Evolutionary conservation across 2,797 vertebrate species (phyloP).

Genomic region (Hafferia zeledoni): DNA sequence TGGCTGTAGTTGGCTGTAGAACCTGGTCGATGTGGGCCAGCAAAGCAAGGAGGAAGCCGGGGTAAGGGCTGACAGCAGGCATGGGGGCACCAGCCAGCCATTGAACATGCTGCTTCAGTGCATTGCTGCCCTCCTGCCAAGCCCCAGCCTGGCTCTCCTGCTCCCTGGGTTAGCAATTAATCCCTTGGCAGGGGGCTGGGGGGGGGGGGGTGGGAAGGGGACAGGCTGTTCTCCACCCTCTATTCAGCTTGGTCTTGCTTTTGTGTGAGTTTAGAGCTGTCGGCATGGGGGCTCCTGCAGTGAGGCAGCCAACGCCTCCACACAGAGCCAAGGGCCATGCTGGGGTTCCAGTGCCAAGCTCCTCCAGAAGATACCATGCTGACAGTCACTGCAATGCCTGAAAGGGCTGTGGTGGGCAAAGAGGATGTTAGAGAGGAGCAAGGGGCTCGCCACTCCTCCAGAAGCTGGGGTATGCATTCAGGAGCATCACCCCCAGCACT

Average conservation of each 20-base stretch:
- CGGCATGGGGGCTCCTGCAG: fast-evolving
- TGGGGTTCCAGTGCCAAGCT: neutral
- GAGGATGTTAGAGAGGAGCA: neutral
- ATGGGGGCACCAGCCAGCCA: neutral
- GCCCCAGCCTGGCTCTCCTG: neutral
- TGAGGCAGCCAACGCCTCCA: neutral
- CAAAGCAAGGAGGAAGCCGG: neutral
- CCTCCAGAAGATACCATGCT: fast-evolving
- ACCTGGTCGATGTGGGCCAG: neutral
- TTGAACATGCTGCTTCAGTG: neutral
- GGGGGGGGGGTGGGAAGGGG: neutral
- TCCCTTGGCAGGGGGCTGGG: neutral
- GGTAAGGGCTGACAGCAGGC: neutral
- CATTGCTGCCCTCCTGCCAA: slow-evolving; percentile 1
- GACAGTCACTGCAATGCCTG: fast-evolving
- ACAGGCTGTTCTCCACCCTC: neutral
- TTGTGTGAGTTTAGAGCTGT: neutral
- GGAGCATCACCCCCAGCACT: neutral
- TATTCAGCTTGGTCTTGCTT: neutral
- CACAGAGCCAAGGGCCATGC: neutral
- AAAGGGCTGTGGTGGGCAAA: neutral
- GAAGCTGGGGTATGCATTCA: neutral
- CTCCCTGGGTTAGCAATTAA: neutral
- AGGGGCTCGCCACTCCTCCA: neutral
- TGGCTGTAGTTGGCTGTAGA: slow-evolving; percentile 8